Percentiles rank a stretch among this genome's conserved stretches.
Conservation (phyloP, 2,113 vertebrate species). For the Emberiza fucata region DNA sequence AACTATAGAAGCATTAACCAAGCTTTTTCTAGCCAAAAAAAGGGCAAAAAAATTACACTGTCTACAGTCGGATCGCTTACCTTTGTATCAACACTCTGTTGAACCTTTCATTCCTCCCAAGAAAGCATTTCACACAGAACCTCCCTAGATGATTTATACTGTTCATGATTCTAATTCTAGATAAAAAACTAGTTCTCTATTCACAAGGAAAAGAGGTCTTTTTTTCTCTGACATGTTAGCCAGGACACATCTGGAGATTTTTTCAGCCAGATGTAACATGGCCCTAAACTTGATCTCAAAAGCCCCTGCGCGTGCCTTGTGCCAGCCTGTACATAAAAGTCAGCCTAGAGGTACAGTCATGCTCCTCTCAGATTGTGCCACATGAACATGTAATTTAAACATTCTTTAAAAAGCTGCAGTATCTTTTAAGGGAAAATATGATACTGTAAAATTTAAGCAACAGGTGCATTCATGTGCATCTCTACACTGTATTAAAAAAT, state of each 20-base stretch:
- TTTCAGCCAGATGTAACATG: background rate
- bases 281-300: background rate
- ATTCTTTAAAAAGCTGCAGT: background rate
- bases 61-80: background rate
- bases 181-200: background rate
- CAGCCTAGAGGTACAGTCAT: background rate
- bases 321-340: background rate
- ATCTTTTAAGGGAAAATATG: background rate
- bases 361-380: background rate
- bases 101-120: background rate
- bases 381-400: background rate
- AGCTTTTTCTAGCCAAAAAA: background rate
- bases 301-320: background rate
- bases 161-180: background rate
- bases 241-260: background rate
- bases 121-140: background rate
- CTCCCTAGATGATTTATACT: background rate
- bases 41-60: background rate
- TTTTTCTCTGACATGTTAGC: background rate
- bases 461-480: background rate
- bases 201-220: background rate
- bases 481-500: background rate
- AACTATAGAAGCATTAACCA: background rate
- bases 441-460: background rate
- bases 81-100: fast-evolving